A percentile compares a stretch with the other conserved stretches of the same genome.
Evolutionary conservation across 2,888 invertebrate genomes (phyloP).

Genomic region (Eupsilia transversa): DNA sequence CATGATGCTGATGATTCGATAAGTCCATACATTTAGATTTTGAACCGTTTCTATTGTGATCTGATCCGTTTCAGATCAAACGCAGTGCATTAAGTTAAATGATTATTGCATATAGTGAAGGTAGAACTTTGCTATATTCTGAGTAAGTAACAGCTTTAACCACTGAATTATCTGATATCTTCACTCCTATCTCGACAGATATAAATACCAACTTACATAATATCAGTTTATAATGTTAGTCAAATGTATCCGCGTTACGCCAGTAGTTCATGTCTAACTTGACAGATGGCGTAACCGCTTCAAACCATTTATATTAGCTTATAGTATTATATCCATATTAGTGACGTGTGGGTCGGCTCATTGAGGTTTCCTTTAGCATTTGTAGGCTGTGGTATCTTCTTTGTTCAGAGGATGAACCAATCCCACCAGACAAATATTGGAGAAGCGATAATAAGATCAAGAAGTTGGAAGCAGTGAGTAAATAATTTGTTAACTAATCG

Average conservation of each 20-base stretch:
- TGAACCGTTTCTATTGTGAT: background rate
- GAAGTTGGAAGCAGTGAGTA: background rate
- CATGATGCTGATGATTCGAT: background rate
- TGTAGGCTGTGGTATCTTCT: background rate
- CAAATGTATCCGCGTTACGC: constrained; percentile 37
- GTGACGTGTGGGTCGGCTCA: constrained; percentile 7
- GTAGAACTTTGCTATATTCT: constrained; percentile 1
- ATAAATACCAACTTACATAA: constrained; percentile 42
- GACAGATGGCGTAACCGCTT: constrained; percentile 39
- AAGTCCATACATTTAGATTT: background rate
- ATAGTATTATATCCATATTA: background rate
- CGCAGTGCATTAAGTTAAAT: background rate
- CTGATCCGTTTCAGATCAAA: background rate
- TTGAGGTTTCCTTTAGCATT: background rate
- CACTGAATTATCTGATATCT: constrained; percentile 29
- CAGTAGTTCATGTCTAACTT: constrained; percentile 27
- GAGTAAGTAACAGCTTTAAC: background rate
- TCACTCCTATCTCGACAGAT: constrained; percentile 24
- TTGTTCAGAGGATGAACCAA: background rate
- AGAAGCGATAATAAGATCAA: background rate
- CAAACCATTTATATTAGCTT: constrained; percentile 18
- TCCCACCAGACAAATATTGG: background rate
- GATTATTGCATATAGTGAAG: background rate
- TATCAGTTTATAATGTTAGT: constrained; percentile 20
- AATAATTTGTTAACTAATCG: background rate